A percentile compares a stretch with the other conserved stretches of the same genome.
Evolutionary conservation across 2,113 vertebrate genomes (phyloP).

Genomic region (Procavia capensis): DNA sequence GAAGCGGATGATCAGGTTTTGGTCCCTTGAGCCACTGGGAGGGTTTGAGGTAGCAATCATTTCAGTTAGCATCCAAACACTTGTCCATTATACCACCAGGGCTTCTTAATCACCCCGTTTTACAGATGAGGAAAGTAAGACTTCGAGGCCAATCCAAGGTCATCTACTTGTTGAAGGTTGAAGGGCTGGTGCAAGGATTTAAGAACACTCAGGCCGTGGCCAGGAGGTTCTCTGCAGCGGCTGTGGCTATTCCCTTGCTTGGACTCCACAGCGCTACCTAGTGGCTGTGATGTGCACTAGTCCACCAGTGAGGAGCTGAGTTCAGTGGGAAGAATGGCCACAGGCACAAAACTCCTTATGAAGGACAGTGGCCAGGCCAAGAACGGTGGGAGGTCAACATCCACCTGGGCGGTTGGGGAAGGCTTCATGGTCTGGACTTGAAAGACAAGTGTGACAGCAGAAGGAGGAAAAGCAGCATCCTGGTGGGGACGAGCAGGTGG

Average conservation of each 20-base stretch:
- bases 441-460: rapidly evolving
- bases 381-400: background rate
- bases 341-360: background rate
- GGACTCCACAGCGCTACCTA: background rate
- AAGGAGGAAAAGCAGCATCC: background rate
- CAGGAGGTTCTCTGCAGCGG: background rate
- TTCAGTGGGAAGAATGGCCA: background rate
- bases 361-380: background rate
- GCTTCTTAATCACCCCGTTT: background rate
- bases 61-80: background rate
- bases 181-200: background rate
- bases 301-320: too few relatives aligned
- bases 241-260: background rate
- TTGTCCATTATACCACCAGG: background rate
- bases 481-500: background rate
- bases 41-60: background rate
- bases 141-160: background rate
- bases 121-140: background rate
- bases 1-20: background rate
- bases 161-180: background rate
- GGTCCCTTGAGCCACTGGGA: background rate
- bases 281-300: rapidly evolving
- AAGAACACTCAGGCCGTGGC: background rate
- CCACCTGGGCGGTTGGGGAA: background rate
- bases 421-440: background rate